Percentiles rank a stretch among this genome's conserved stretches.
phyloP scores from a whole-genome alignment of 2,113 vertebrate genomes.

The Leucosticte australis region DNA sequence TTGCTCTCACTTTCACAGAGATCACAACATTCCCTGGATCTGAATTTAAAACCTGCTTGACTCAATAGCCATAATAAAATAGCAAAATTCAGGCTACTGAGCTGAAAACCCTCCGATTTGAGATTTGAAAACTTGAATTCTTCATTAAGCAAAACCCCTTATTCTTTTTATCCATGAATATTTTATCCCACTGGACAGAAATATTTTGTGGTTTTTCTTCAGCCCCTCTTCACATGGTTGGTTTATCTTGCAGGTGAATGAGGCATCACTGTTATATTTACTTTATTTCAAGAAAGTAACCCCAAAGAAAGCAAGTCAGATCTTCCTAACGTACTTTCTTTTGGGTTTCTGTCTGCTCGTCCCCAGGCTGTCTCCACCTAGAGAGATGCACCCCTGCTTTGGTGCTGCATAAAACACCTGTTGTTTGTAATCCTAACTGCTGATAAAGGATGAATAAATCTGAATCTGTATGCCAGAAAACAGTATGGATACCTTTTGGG shows the following conservation, averaged over 20 bases:
- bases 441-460: neutral
- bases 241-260: neutral
- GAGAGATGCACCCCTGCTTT: neutral
- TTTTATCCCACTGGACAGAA: neutral
- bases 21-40: neutral
- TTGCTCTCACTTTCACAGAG: neutral
- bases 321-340: neutral
- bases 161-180: slow-evolving; percentile 1
- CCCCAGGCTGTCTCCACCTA: neutral
- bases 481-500: neutral
- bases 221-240: neutral
- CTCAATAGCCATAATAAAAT: neutral
- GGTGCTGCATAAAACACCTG: neutral
- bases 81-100: neutral
- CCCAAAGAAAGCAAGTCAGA: neutral
- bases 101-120: neutral
- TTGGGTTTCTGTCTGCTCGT: neutral
- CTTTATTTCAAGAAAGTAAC: neutral
- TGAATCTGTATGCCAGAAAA: neutral
- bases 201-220: neutral
- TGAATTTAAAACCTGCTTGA: neutral
- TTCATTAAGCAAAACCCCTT: neutral
- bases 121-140: neutral
- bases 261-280: neutral
- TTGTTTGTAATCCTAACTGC: neutral